Base-by-base conservation (phyloP, 2,797 vertebrate species). In the Channallabes apus region DNA sequence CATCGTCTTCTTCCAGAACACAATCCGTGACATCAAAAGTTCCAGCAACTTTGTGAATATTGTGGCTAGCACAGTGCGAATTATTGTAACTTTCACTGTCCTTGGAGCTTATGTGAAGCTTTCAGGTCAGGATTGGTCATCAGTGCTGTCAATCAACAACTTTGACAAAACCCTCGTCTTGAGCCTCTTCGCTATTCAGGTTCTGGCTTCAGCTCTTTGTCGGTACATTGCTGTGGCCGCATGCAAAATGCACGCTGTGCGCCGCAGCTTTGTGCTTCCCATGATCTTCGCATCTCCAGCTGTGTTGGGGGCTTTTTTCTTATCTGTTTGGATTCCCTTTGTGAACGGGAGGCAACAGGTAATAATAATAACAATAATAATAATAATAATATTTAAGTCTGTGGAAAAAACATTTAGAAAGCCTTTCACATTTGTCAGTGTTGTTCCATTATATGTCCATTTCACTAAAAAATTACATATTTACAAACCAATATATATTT, bases 161-260 rank as follows among this genome's bases (percentile, higher is more conserved):
- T 22, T 29, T 20, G 68, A 77, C 20, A 18, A 29, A 51, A 80
- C 22, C 0, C 38, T 85, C 1, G 81, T 87, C 69, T 27, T 87
- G 76, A 85, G 86, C 27, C 86, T 87, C 22, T 87, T 87, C 0
- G 46, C 80, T 6, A 80, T 87, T 65, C 95, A 96, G 83, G 90
- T 89, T 0, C 91, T 95, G 78, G 94, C 92, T 73, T 94, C 96
- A n/a, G 94, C 92, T 3, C 88, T 93, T 56, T 96, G 95, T 84
- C 95, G 95, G 88, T 96, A 95, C 95, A 94, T 96, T 82, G 95
- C 94, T 1, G 93, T 96, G 32, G 94, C 94, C 76, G 95, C 94
- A 41, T 96, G 95, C 85, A 96, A 96, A 90, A 96, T 96, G 86
- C 95, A 96, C 61, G 89, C 94, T 0, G 91, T 96, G 84, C 92